Base-by-base conservation (phyloP, 2,888 invertebrate genomes). In the Merodon equestris region DNA sequence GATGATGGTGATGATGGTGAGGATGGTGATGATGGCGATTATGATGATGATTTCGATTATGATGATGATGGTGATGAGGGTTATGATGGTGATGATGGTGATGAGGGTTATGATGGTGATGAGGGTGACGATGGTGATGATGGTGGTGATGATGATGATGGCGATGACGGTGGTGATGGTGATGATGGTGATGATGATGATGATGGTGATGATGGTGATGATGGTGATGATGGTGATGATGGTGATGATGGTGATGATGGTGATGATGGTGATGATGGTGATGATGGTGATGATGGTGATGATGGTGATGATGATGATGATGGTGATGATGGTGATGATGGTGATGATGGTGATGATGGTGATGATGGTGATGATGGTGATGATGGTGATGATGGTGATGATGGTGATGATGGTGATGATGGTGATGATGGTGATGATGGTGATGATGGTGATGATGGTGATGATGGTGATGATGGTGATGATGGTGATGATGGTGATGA, bases 81-180 rank as follows among this genome's bases (percentile, higher is more conserved):
- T n/a, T n/a, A n/a, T n/a, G n/a, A n/a, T n/a, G n/a, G n/a, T n/a
- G n/a, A n/a, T n/a, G n/a, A n/a, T n/a, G n/a, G n/a, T n/a, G n/a
- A n/a, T n/a, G n/a, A n/a, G n/a, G n/a, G n/a, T n/a, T n/a, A n/a
- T n/a, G n/a, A n/a, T n/a, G n/a, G n/a, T n/a, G n/a, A n/a, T n/a
- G n/a, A n/a, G n/a, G n/a, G n/a, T n/a, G n/a, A n/a, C n/a, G n/a
- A n/a, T n/a, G n/a, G n/a, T n/a, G n/a, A n/a, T n/a, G n/a, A n/a
- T n/a, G n/a, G n/a, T n/a, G n/a, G n/a, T n/a, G n/a, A n/a, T n/a
- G 40, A 40, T 40, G 40, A 40, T 40, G 40, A 40, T 40, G 40
- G n/a, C n/a, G 40, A 40, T 40, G 40, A 40, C n/a, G 40, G n/a
- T 40, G 40, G n/a, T 40, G 40, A 40, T 40, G 40, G n/a, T 40